Base-by-base conservation (phyloP, 2,888 invertebrate species). In the Ophion ventricosus region DNA sequence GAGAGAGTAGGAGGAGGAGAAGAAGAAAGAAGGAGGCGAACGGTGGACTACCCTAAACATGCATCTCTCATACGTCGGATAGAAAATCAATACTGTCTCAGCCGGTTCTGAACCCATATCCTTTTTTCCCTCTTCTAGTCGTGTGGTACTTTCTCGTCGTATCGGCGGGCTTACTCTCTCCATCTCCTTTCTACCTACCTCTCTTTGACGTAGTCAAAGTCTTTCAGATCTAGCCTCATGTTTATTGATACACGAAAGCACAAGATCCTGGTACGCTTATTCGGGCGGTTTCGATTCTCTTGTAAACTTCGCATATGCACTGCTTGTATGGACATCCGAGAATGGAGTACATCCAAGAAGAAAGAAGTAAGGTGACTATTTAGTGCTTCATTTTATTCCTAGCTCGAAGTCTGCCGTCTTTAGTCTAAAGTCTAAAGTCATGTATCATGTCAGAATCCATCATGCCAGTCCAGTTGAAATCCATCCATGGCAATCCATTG, bases 21-120 rank as follows among this genome's bases (percentile, higher is more conserved):
- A 26, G 61, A 29, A 57, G 35, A 49, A 49, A 67, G 72, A 73
- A 80, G 69, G 59, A 75, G 63, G 74, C 70, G 70, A 84, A 76
- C 56, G 66, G 79, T 64, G 80, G 82, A 82, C 87, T 86, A 91
- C 90, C 90, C 90, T 90, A 90, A 91, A 91, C 91, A 91, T 89
- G 90, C 91, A 91, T 91, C 91, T 91, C 91, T 91, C 91, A 91
- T 91, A 91, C 91, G 89, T 90, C 90, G 90, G 90, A 91, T 91
- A 91, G 91, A 91, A 92, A 91, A 92, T 92, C 92, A 92, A 92
- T 92, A 92, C 89, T 89, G 88, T 89, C 90, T 90, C 91, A 90
- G 87, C 88, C 88, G 59, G 43, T 88, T 89, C 90, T 88, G 89
- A 90, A 86, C 90, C 91, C 88, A 90, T 90, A 90, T 90, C 90